Evolutionary conservation across 53 echinoderm and acorn worm genomes (phyloP), one percentile per base, ranked within the genome.

Genomic region (Luidia sarsii): DNA sequence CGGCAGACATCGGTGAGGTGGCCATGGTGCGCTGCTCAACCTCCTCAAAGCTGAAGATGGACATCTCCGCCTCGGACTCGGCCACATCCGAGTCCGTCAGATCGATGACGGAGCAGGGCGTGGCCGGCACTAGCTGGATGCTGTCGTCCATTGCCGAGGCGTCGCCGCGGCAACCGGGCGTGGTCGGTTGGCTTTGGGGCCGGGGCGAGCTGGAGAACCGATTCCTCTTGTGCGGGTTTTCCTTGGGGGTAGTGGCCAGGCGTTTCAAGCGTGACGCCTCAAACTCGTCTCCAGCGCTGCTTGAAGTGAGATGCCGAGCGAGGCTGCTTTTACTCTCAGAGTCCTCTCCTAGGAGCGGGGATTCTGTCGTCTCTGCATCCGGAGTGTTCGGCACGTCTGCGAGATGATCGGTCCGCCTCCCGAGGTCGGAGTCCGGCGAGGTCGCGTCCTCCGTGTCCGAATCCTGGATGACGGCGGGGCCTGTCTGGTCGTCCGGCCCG

Each of bases 11-110:
- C 18, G 74, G 74, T 7, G 74, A 74, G 1, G 74, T 74, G 24
- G 74, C 74, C 13, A 74, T 39, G 16, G 74, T 74, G 39, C 74
- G 51, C 33, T 74, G 38, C 34, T 74, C 74, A 41, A 74, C 25
- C 45, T 74, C 74, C 9, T 38, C 43, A 74, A 41, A 74, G 57
- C 74, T 74, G 41, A 41, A 41, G 2, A 27, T n/a, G 13, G 74
- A 74, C 57, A 41, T 57, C 13, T 74, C 74, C 10, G 74, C 53
- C 24, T 68, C 68, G 11, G 45, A 41, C 1, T 68, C 68, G 3
- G 48, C 48, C 23, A 24, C 9, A 57, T 74, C 74, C 1, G 74
- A 74, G 3, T 74, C 74, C 0, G 74, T 74, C 57, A 74, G 74
- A 28, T 74, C 74, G 16, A 74, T 74, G 57, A 74, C 18, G 39